phyloP scores from a whole-genome alignment of 2,888 invertebrate genomes.

The Oxystoma pomonae region DNA sequence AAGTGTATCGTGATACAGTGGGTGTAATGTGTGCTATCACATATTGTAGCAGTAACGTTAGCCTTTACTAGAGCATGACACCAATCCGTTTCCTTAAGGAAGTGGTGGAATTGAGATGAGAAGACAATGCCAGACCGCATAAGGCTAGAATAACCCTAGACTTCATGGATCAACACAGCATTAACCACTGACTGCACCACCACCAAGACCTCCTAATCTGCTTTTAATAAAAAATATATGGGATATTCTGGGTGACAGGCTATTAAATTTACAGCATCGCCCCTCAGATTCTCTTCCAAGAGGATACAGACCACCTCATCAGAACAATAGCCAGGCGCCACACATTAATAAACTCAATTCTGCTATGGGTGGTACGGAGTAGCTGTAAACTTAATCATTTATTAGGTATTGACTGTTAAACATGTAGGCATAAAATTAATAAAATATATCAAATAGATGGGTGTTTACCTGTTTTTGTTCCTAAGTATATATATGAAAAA shows the following conservation, averaged over 20 bases:
- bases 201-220: background rate
- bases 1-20: too few relatives aligned
- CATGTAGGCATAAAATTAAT: too few relatives aligned
- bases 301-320: background rate
- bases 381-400: too few relatives aligned
- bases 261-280: background rate
- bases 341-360: too few relatives aligned
- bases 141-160: background rate
- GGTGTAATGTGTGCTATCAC: too few relatives aligned
- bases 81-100: background rate
- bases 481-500: too few relatives aligned
- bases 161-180: background rate
- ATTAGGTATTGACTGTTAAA: too few relatives aligned
- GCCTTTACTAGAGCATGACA: background rate
- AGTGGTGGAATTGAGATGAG: background rate
- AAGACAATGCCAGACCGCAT: background rate
- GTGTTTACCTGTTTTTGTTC: too few relatives aligned
- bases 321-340: background rate
- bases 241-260: background rate
- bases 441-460: too few relatives aligned
- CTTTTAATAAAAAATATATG: background rate
- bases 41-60: background rate
- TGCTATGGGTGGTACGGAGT: too few relatives aligned
- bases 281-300: background rate
- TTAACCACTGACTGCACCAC: background rate